Percentiles rank a stretch among this genome's conserved stretches.
Conservation (phyloP, 2,888 invertebrate species). For the Acheta domesticus region DNA sequence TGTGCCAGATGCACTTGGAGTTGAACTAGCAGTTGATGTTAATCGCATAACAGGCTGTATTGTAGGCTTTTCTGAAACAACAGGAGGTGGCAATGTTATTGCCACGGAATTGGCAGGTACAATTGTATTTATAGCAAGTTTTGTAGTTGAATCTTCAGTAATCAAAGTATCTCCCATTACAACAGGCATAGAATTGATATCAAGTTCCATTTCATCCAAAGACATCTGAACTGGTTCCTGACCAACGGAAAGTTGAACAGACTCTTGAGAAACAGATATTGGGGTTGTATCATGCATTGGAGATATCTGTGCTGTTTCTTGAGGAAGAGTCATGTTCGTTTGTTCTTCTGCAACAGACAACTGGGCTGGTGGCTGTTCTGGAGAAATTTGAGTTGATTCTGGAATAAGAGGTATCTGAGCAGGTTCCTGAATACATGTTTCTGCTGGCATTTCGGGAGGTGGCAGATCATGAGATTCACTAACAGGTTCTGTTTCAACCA, state of each 20-base stretch:
- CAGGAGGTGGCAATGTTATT: background rate
- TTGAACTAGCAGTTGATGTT: background rate
- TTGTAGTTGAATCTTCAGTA: conserved; percentile 29
- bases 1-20: background rate
- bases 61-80: background rate
- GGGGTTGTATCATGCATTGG: background rate
- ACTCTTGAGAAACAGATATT: background rate
- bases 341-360: background rate
- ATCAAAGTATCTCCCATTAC: conserved; percentile 62
- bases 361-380: background rate
- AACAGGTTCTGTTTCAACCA: too few species aligned
- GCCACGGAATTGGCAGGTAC: background rate
- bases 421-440: background rate
- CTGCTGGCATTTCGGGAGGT: background rate
- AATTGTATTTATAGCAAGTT: background rate
- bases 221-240: background rate
- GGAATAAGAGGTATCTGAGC: background rate
- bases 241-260: background rate
- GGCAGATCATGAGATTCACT: background rate
- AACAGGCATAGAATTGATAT: conserved; percentile 74
- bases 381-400: background rate
- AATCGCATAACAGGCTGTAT: background rate
- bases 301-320: background rate
- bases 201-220: conserved; percentile 48
- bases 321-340: background rate